Base-by-base conservation (phyloP, 2,888 invertebrate genomes). In the Leucophenga montana region DNA sequence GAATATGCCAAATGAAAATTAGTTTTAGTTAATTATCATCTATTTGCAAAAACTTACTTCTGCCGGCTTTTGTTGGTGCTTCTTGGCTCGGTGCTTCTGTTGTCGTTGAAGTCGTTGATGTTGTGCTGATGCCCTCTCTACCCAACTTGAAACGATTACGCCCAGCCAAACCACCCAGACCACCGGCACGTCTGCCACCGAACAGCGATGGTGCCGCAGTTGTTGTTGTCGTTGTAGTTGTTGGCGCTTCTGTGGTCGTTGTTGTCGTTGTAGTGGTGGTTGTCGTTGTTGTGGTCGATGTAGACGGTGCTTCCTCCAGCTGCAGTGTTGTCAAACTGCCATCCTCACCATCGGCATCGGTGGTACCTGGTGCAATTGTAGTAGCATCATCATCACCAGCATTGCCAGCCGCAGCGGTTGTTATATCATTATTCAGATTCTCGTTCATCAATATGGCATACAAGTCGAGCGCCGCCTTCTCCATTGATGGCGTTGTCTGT, bases 381-480 rank as follows among this genome's bases (percentile, higher is more conserved):
- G 89, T 88, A 0, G 77, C 74, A 8, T 82, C 85, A 4, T 79
- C 77, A 27, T 86, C 85, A 0, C 67, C 86, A 66, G 90, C 90
- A 0, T 48, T 61, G 9, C 31, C 27, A 16, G 69, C 65, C 0
- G 71, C 66, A 11, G 39, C 39, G 0, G 89, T 88, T 65, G 78
- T 89, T 39, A 76, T 89, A 39, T 89, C 89, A 77, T 86, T 92
- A 74, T 92, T 92, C 27, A 91, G 88, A 77, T 92, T 92, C 78
- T 92, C 92, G 20, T 92, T 91, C 13, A 92, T 92, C 65, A 95
- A 90, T 79, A 95, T 94, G 0, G 95, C 95, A 83, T 95, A 95
- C 61, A 95, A 89, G 80, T 95, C 95, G 14, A 95, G 89, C 13
- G 95, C 95, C 0, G 94, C 94, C 89, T 95, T 95, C 84, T 95